Conservation (phyloP, 2,113 vertebrate species). For the Upupa epops region DNA sequence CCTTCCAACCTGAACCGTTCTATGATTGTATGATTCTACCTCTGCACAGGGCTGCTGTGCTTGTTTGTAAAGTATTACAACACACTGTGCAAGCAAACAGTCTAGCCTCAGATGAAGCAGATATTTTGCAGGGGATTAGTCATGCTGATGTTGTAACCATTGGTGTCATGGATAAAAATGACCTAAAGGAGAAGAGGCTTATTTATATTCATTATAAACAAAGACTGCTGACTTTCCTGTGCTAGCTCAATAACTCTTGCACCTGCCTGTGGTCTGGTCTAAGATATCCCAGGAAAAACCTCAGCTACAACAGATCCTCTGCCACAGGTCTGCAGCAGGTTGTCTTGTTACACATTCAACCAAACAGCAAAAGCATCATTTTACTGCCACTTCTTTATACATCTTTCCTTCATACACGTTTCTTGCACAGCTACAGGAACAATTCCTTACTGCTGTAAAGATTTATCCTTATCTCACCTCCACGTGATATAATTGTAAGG, state of each 20-base stretch:
- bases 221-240: neutral
- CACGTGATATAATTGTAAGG: neutral
- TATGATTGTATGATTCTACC: no score
- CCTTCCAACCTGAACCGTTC: no score
- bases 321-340: neutral
- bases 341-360: neutral
- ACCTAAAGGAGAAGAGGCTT: neutral
- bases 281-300: neutral
- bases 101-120: neutral
- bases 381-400: neutral
- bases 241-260: neutral
- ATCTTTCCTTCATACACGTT: no score
- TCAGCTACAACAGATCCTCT: neutral
- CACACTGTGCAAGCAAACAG: neutral
- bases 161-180: slow-evolving; percentile 18
- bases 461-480: neutral
- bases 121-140: neutral
- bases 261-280: neutral
- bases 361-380: neutral
- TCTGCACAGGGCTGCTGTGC: neutral
- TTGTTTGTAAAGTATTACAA: slow-evolving; percentile 32
- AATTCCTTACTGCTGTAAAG: neutral
- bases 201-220: slow-evolving; percentile 1
- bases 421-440: neutral
- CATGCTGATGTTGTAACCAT: neutral